Conservation (phyloP, 2,888 invertebrate genomes). For the Sarcophaga subvicina region DNA sequence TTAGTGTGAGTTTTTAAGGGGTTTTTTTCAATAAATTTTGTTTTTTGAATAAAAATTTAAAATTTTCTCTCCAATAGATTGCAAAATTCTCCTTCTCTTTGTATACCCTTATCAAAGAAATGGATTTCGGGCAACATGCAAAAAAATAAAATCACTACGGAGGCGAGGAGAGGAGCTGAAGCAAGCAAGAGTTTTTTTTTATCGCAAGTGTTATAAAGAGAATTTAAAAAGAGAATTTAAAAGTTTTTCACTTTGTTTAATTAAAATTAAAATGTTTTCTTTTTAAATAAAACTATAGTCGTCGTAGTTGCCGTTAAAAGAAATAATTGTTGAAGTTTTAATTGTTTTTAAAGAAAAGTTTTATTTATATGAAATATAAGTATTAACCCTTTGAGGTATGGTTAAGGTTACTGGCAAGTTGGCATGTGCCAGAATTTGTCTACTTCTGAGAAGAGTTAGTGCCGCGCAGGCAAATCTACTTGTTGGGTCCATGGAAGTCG, state of each 20-base stretch:
- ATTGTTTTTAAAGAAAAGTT: conserved; percentile 15
- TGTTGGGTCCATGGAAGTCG: too few relatives aligned
- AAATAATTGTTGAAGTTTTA: conserved; percentile 3
- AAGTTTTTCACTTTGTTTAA: neutral
- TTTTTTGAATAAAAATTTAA: neutral
- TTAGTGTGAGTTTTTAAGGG: conserved; percentile 64
- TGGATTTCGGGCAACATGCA: conserved; percentile 45
- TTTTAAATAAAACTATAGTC: conserved; percentile 2
- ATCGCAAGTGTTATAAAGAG: neutral
- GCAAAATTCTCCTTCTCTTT: conserved; percentile 64
- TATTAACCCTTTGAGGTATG: neutral
- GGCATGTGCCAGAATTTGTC: too few relatives aligned
- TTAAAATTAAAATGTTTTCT: neutral
- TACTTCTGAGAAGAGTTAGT: too few relatives aligned
- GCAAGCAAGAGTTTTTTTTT: too few relatives aligned
- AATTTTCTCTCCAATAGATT: conserved; percentile 25
- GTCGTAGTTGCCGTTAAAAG: neutral
- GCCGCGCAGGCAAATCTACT: too few relatives aligned
- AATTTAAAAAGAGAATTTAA: neutral
- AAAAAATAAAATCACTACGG: neutral
- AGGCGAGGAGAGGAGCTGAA: too few relatives aligned
- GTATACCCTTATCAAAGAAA: conserved; percentile 54
- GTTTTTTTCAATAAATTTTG: neutral
- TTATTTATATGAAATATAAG: neutral
- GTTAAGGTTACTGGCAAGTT: too few relatives aligned